Percentiles rank a stretch among this genome's conserved stretches.
phyloP scores from a whole-genome alignment of 1,140 invertebrate genomes.

The Proales similis region DNA sequence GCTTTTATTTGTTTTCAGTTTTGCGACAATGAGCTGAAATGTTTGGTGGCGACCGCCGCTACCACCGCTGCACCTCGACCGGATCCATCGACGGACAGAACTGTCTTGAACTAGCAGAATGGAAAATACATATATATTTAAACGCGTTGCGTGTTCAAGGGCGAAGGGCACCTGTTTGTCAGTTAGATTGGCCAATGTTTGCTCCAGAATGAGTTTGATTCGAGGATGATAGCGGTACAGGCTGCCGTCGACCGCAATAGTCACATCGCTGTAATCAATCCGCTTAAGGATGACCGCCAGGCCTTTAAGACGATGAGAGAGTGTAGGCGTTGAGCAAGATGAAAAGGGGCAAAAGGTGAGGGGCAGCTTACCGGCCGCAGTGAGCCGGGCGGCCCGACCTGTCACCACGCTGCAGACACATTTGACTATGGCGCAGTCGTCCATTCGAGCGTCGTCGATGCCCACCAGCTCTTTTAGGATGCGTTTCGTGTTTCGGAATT shows the following conservation, averaged over 20 bases:
- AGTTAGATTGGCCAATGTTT: conserved; percentile 75
- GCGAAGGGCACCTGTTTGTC: background rate
- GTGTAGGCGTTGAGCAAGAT: background rate
- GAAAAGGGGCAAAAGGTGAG: background rate
- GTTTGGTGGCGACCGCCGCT: conserved; percentile 9
- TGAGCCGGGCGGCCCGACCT: conserved; percentile 78
- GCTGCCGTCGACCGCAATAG: conserved; percentile 94
- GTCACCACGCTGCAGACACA: conserved; percentile 86
- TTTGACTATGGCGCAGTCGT: conserved; percentile 77
- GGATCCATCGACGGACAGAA: conserved; percentile 24
- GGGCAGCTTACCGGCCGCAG: conserved; percentile 65
- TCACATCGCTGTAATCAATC: conserved; percentile 77
- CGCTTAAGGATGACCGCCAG: conserved; percentile 64
- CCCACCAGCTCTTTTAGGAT: conserved; percentile 73
- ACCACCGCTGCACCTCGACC: conserved; percentile 34
- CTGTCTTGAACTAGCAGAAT: conserved; percentile 27
- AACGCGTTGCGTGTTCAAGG: background rate
- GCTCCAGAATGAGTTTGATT: conserved; percentile 88
- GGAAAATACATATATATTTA: background rate
- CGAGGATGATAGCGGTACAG: conserved; percentile 96
- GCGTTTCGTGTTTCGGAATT: conserved; percentile 69
- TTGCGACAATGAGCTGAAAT: too few relatives aligned
- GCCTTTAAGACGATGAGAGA: conserved; percentile 53
- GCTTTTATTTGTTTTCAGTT: too few relatives aligned
- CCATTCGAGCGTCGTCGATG: conserved; percentile 66